These are phyloP conservation scores for Micoletzkya japonica DNA, from an alignment of 2,888 invertebrate genomes.

Conservation along the genomic window DNA sequence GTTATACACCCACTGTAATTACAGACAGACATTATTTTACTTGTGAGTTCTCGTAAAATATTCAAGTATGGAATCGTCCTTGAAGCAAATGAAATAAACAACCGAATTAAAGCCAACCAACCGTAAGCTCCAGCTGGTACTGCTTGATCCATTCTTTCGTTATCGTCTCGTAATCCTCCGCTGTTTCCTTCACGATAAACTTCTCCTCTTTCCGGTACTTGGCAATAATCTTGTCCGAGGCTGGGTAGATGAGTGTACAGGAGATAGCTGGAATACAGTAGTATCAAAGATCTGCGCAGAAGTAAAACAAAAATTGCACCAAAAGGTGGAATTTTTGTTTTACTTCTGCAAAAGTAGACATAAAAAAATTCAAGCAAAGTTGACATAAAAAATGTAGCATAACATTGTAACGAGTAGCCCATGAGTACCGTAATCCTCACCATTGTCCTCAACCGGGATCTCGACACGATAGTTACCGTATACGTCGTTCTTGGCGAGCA, in stretches of 20 bases:
- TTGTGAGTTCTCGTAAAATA: slow-evolving; percentile 15
- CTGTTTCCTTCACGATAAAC: slow-evolving; percentile 82
- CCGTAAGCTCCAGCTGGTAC: slow-evolving; percentile 64
- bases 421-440: background rate
- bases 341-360: background rate
- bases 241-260: slow-evolving; percentile 77
- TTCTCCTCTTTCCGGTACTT: slow-evolving; percentile 80
- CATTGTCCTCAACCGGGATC: slow-evolving; percentile 7
- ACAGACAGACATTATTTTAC: slow-evolving; percentile 11
- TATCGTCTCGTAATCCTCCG: slow-evolving; percentile 78
- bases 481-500: slow-evolving; percentile 53
- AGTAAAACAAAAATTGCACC: background rate
- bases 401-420: background rate
- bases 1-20: slow-evolving; percentile 90
- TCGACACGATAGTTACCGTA: slow-evolving; percentile 50
- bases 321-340: background rate
- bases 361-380: background rate
- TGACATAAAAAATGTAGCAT: background rate
- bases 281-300: background rate
- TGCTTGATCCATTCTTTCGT: slow-evolving; percentile 78
- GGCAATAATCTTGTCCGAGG: slow-evolving; percentile 85
- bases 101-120: slow-evolving; percentile 32
- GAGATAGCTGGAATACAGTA: slow-evolving; percentile 2
- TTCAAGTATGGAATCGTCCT: slow-evolving; percentile 12
- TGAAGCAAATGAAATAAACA: slow-evolving; percentile 15